Conservation (phyloP, 2,888 invertebrate species). For the Chrysolina oricalcia region DNA sequence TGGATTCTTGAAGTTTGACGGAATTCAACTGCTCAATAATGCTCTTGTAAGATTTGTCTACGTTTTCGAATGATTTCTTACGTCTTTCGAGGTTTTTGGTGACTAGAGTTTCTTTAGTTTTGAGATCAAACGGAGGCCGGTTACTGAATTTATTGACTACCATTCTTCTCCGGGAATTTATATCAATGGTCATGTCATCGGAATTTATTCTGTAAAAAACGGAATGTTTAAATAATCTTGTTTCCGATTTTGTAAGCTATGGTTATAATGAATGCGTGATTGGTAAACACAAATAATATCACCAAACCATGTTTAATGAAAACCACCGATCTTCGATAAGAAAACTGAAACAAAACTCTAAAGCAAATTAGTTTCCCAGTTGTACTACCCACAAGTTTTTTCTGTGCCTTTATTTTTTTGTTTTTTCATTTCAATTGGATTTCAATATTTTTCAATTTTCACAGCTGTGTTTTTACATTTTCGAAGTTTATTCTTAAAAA, state of each 20-base stretch:
- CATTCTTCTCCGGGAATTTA: constrained; percentile 52
- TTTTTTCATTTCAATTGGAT: no score
- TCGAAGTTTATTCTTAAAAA: no score
- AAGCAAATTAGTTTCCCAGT: no score
- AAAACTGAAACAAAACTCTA: no score
- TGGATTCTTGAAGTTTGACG: constrained; percentile 31
- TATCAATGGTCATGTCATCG: constrained; percentile 50
- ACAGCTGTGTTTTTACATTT: no score
- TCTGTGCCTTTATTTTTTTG: no score
- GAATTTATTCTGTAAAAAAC: constrained; percentile 31
- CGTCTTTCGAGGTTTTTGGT: constrained; percentile 33
- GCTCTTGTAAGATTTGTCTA: constrained; percentile 43
- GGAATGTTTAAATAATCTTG: not conserved
- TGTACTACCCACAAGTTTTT: no score
- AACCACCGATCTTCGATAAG: no score
- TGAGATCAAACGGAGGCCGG: constrained; percentile 57
- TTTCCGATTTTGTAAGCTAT: not conserved
- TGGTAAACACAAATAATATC: no score
- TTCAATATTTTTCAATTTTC: no score
- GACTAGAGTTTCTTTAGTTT: constrained; percentile 47
- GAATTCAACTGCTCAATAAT: constrained; percentile 46
- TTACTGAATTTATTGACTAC: constrained; percentile 55
- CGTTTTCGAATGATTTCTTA: constrained; percentile 41
- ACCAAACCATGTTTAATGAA: no score
- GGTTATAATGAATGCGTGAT: no score